Percentiles rank a stretch among this genome's conserved stretches.
These are phyloP conservation scores for Protobothrops mucrosquamatus DNA, from an alignment of 2,113 vertebrate species.

Conservation along the genomic window DNA sequence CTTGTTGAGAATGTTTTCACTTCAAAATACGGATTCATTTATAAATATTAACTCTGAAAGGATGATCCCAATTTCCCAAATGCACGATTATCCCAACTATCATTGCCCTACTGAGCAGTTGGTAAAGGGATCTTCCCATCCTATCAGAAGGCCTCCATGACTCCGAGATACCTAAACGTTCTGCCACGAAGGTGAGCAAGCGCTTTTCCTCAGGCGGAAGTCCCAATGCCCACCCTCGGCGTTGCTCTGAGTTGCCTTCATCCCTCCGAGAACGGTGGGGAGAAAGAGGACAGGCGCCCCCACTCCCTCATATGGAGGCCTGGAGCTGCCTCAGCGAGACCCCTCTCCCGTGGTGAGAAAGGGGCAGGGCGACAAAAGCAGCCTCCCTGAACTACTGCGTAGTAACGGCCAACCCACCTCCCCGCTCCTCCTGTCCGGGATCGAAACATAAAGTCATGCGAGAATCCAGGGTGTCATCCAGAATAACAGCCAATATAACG, in stretches of 20 bases:
- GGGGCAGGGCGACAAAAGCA: constrained; percentile 14
- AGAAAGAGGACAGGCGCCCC: constrained; percentile 25
- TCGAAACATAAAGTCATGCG: background rate
- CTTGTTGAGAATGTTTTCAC: background rate
- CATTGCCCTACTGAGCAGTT: background rate
- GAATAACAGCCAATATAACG: background rate
- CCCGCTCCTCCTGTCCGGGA: background rate
- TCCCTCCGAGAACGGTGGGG: constrained; percentile 20
- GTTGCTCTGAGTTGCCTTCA: constrained; percentile 72
- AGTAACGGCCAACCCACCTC: constrained; percentile 55
- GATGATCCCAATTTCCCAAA: background rate
- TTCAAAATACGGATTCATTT: background rate
- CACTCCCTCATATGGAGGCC: constrained; percentile 12
- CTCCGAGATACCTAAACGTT: too few species aligned
- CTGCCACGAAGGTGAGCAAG: background rate
- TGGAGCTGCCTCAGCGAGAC: constrained; percentile 30
- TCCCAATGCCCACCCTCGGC: constrained; percentile 67
- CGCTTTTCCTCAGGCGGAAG: background rate
- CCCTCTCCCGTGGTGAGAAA: constrained; percentile 19
- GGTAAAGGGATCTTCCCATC: background rate
- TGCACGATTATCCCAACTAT: background rate
- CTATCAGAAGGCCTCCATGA: background rate
- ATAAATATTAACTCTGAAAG: too few species aligned
- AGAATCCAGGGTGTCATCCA: background rate
- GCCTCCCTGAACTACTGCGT: constrained; percentile 28